These are phyloP conservation scores for Frankliniella intonsa DNA, from an alignment of 2,888 invertebrate species.

Conservation along the genomic window DNA sequence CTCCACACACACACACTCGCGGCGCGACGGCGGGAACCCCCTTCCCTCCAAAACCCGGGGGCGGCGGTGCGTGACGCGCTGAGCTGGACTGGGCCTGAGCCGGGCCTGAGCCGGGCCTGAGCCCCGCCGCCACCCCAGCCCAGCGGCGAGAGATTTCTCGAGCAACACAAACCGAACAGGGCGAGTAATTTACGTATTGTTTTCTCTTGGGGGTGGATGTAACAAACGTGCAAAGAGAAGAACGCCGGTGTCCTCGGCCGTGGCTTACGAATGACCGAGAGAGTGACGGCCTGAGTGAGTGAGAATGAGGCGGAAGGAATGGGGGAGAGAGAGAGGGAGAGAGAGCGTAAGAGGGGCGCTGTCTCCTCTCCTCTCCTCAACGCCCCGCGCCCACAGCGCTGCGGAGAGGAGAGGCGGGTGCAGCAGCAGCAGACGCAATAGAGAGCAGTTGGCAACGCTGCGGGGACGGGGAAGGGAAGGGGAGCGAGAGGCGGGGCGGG, in stretches of 20 bases:
- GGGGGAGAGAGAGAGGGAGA: not conserved
- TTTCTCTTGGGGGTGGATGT: too few species aligned
- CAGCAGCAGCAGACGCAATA: slow-evolving; percentile 6
- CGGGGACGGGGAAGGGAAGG: not conserved
- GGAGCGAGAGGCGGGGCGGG: not conserved
- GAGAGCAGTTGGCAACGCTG: slow-evolving; percentile 24
- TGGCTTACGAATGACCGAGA: not conserved
- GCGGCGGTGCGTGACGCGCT: not conserved
- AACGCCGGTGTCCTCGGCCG: too few species aligned
- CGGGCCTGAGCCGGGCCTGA: not conserved
- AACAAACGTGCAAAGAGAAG: too few species aligned
- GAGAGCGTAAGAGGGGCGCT: not conserved
- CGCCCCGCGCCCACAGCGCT: too few species aligned
- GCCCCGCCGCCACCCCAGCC: too few species aligned
- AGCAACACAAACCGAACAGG: too few species aligned
- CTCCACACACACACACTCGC: too few species aligned
- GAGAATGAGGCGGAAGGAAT: not conserved
- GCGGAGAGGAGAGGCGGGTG: not conserved
- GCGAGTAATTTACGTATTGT: too few species aligned
- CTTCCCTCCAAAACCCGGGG: not conserved
- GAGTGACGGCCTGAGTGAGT: not conserved
- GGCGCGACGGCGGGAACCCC: too few species aligned
- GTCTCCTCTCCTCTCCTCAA: too few species aligned
- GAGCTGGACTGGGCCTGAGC: not conserved
- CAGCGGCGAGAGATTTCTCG: too few species aligned